Evolutionary conservation across 2,888 invertebrate species (phyloP), one percentile per base, ranked within the genome.

Genomic region (Trissolcus japonicus): DNA sequence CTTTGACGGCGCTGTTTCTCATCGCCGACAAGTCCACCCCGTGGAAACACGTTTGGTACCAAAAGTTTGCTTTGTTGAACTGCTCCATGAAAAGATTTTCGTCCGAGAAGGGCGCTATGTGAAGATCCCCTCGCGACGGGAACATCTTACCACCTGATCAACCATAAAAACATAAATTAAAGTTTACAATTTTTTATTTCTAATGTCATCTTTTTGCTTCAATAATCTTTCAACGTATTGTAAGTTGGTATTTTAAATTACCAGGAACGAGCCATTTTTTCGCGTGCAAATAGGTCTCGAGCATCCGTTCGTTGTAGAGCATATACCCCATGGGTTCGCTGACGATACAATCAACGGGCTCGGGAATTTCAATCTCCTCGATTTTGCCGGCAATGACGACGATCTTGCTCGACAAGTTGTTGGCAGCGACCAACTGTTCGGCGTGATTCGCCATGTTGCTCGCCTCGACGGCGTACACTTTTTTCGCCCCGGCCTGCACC

Each of bases 301-400:
- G 91, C 99, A 99, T 99, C 79, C 99, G 92, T 89, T 99, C 99
- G 90, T 99, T 99, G 89, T 98, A 98, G 68, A 99, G 91, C 99
- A 99, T 99, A 89, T 99, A 99, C n/a, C 99, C 99, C 99, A 99
- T 99, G 0, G 99, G 99, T 90, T 99, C 99, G 1, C 98, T 98
- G 57, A 78, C 96, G 83, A 99, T 98, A 51, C 98, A 94, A 90
- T 99, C 99, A 17, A 99, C 98, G 84, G 92, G 93, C 89, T 99
- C 98, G 1, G 98, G 98, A 79, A 99, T 90, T 82, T 96, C 95
- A 53, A 99, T 96, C 91, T 99, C 99, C 90, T 99, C 99, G 78
- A 99, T 97, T 92, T 99, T 99, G 1, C 98, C 99, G 9, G 98
- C 95, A 83, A 99, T 94, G 4, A 99, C 98, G 79, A 94, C 92